Percentiles rank a stretch among this genome's conserved stretches.
These are phyloP conservation scores for Leptatherina wallacei DNA, from an alignment of 2,797 vertebrate genomes.

Conservation along the genomic window DNA sequence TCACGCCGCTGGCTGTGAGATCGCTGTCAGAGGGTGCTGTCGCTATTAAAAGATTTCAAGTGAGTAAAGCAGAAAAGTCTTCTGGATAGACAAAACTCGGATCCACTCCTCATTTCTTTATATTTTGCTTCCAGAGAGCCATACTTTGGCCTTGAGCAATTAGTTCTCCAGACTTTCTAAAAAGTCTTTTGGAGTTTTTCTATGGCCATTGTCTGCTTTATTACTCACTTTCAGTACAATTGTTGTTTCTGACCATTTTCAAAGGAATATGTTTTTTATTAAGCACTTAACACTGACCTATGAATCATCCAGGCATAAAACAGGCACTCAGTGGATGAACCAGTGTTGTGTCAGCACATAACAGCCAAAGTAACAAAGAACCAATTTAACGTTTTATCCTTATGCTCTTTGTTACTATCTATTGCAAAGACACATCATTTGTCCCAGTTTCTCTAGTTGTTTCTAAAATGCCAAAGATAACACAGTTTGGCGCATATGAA, in stretches of 20 bases:
- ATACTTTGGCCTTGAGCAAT: background rate
- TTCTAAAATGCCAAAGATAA: background rate
- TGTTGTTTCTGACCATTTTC: background rate
- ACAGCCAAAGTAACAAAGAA: background rate
- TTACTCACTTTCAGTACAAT: background rate
- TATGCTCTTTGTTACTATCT: background rate
- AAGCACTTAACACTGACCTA: background rate
- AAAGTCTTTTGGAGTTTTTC: background rate
- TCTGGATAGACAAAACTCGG: background rate
- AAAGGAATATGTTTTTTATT: background rate
- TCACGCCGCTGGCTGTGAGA: constrained; percentile 85
- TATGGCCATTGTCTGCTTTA: background rate
- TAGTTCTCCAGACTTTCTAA: background rate
- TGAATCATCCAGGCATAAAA: background rate
- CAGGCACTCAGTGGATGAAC: background rate
- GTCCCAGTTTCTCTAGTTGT: background rate
- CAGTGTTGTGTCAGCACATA: background rate
- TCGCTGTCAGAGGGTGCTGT: constrained; percentile 84
- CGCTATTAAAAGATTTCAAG: constrained; percentile 87
- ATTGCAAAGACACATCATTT: background rate
- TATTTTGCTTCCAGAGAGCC: background rate
- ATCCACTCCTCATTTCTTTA: background rate
- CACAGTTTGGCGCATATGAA: background rate
- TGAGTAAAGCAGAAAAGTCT: constrained; percentile 44
- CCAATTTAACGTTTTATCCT: background rate